phyloP scores from a whole-genome alignment of 2,797 vertebrate species.

The Bradypodion ventrale region DNA sequence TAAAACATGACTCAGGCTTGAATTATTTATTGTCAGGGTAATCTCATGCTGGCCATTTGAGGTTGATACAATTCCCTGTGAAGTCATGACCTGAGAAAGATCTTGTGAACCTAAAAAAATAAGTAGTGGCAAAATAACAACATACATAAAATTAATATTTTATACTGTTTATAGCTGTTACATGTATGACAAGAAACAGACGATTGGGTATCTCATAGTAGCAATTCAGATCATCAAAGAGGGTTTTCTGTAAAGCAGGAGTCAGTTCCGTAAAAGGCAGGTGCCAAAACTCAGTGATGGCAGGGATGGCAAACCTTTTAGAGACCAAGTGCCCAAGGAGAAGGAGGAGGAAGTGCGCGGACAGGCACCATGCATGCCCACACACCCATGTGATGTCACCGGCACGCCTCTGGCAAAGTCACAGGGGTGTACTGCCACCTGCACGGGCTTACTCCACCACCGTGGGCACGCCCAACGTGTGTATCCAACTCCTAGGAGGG shows the following conservation, averaged over 20 bases:
- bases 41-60: slow-evolving; percentile 87
- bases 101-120: slow-evolving; percentile 84
- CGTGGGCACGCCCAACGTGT: no score
- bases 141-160: not conserved
- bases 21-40: slow-evolving; percentile 96
- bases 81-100: slow-evolving; percentile 89
- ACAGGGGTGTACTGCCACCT: no score
- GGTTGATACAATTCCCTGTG: slow-evolving; percentile 82
- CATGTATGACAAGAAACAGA: not conserved
- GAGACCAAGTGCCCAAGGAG: no score
- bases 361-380: no score
- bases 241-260: not conserved
- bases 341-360: no score
- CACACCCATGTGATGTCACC: no score
- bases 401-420: no score
- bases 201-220: not conserved
- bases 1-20: slow-evolving; percentile 90
- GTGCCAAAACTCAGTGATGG: not conserved
- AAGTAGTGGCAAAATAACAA: not conserved
- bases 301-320: no score
- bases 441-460: no score
- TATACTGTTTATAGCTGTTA: not conserved
- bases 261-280: not conserved
- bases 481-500: no score
- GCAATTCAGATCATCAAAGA: not conserved